phyloP scores from a whole-genome alignment of 2,888 invertebrate genomes.

The Eupithecia subfuscata region DNA sequence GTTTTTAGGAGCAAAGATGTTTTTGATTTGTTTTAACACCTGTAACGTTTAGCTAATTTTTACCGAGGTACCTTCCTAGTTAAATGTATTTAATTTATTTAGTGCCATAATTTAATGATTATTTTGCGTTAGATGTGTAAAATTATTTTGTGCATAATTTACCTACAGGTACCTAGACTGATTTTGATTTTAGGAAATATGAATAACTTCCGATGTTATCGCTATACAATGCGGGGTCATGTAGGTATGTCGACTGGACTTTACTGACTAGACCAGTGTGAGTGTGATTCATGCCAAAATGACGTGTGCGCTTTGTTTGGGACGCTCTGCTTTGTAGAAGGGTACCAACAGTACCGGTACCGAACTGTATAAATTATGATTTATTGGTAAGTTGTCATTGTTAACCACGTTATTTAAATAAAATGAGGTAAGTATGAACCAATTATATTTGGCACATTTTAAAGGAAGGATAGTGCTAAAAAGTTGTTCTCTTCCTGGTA shows the following conservation, averaged over 20 bases:
- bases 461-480: neutral
- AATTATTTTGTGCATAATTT: too few relatives aligned
- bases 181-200: neutral
- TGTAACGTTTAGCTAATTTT: neutral
- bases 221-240: conserved; percentile 34
- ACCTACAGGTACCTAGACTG: neutral
- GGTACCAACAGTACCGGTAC: neutral
- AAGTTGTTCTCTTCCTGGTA: neutral
- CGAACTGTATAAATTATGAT: conserved; percentile 3
- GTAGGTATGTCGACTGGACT: conserved; percentile 13
- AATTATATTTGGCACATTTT: neutral
- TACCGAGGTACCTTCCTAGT: too few relatives aligned
- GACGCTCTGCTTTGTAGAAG: neutral
- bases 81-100: too few relatives aligned
- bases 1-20: neutral
- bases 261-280: conserved; percentile 31
- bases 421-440: neutral
- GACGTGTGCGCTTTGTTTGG: conserved; percentile 32
- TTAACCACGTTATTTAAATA: neutral
- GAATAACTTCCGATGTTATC: conserved; percentile 19
- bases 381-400: neutral
- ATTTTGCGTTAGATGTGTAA: too few relatives aligned
- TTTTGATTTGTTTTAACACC: neutral
- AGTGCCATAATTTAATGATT: too few relatives aligned
- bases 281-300: conserved; percentile 36